Evolutionary conservation across 1,140 invertebrate genomes (phyloP).

Genomic region (Zophobas morio): DNA sequence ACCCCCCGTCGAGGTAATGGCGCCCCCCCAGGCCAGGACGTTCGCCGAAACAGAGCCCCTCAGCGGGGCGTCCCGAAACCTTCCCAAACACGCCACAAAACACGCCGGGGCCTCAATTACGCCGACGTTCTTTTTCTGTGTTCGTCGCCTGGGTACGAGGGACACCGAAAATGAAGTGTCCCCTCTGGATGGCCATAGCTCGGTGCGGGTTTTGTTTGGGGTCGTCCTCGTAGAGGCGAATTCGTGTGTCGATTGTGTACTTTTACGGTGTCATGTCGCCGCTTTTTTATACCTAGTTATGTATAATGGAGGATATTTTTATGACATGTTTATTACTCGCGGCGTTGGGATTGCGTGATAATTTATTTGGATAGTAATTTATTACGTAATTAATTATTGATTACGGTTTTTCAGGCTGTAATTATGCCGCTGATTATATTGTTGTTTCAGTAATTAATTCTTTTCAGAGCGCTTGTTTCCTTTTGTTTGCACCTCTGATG

Average conservation of each 20-base stretch:
- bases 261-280: too few relatives aligned
- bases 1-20: constrained; percentile 60
- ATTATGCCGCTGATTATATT: constrained; percentile 19
- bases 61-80: constrained; percentile 55
- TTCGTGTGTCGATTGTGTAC: too few relatives aligned
- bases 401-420: constrained; percentile 11
- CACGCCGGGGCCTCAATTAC: constrained; percentile 33
- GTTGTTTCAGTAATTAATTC: constrained; percentile 3
- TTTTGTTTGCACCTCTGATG: background rate
- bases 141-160: background rate
- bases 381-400: constrained; percentile 32
- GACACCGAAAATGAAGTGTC: too few relatives aligned
- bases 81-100: constrained; percentile 43
- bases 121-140: constrained; percentile 15
- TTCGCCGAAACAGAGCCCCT: constrained; percentile 56
- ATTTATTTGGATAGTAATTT: constrained; percentile 26
- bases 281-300: too few relatives aligned
- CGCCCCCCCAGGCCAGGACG: constrained; percentile 57
- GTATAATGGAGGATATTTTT: too few relatives aligned
- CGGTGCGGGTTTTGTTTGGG: background rate
- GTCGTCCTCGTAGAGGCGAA: background rate
- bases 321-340: background rate
- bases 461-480: background rate
- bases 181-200: background rate
- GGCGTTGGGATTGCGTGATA: constrained; percentile 8